Conservation (phyloP, 2,113 vertebrate species). For the Grantiella picta region DNA sequence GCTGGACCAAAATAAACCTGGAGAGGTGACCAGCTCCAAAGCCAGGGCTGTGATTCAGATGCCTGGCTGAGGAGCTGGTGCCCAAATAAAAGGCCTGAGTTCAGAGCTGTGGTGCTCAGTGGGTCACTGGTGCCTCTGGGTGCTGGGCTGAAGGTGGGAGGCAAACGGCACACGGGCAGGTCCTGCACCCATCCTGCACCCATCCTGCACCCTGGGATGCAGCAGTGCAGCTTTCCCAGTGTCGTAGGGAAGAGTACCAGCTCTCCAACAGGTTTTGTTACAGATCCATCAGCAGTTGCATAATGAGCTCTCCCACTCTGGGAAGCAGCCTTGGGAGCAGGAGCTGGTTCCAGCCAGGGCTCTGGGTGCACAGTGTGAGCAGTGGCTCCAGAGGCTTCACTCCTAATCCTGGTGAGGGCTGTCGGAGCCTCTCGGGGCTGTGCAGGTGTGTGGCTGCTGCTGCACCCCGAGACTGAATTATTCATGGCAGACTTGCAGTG, state of each 20-base stretch:
- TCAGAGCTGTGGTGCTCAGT: not conserved
- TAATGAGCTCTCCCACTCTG: not conserved
- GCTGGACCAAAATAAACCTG: slow-evolving; percentile 20
- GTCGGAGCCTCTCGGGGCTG: fast-evolving
- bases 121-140: not conserved
- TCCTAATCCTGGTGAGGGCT: not conserved
- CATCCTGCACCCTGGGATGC: fast-evolving
- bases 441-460: not conserved
- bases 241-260: fast-evolving
- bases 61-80: not conserved
- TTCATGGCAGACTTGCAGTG: not conserved
- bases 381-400: fast-evolving
- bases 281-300: not conserved
- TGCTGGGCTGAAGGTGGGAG: not conserved
- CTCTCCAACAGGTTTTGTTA: not conserved
- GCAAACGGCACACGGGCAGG: fast-evolving
- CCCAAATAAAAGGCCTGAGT: not conserved
- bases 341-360: not conserved
- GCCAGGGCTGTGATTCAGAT: not conserved
- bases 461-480: not conserved
- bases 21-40: not conserved
- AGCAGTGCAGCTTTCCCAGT: not conserved
- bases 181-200: not conserved
- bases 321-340: not conserved
- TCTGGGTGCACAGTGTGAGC: fast-evolving